Base-by-base conservation (phyloP, 2,888 invertebrate genomes). In the Brachypalpus laphriformis region DNA sequence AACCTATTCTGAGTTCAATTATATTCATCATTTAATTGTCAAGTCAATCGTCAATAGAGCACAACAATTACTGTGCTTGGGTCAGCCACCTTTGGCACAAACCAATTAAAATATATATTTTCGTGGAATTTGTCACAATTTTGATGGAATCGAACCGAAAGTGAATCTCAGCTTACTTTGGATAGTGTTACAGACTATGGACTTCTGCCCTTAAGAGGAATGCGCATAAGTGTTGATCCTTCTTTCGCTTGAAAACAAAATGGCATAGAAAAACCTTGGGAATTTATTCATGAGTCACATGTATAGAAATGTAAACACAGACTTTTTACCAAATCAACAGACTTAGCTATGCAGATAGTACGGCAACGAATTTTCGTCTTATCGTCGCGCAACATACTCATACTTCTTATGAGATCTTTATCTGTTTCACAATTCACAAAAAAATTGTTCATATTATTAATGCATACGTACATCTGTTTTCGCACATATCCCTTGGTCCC, bases 1-100 rank as follows among this genome's bases (percentile, higher is more conserved):
- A 57, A 57, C 59, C n/a, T 45, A 56, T 66, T 71, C 40, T 25
- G 14, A 59, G 42, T 40, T 66, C 66, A 59, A 66, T 45, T 45
- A 31, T 28, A 56, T 56, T 31, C 9, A 25, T 25, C 20, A 2
- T 37, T 42, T 28, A 28, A 63, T 54, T 77, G 68, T 11, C 34
- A 51, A 51, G 22, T 59, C 75, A 66, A 57, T 66, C 34, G 25
- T 28, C 45, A 34, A 65, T 63, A 47, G 65, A 65, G 16, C 11
- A 16, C 14, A 18, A 18, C 4, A 51, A 37, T 40, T 14, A 40
- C 6, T 14, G 40, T 5, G 49, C 22, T 57, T 28, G 40, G 68
- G 68, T 54, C 68, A 70, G 61, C 22, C 49, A 77, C 61, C 76
- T 61, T 77, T 61, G 57, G 20, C 66, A 57, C 37, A n/a, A 25